These are phyloP conservation scores for Listronotus bonariensis DNA, from an alignment of 1,140 invertebrate species.

Conservation along the genomic window DNA sequence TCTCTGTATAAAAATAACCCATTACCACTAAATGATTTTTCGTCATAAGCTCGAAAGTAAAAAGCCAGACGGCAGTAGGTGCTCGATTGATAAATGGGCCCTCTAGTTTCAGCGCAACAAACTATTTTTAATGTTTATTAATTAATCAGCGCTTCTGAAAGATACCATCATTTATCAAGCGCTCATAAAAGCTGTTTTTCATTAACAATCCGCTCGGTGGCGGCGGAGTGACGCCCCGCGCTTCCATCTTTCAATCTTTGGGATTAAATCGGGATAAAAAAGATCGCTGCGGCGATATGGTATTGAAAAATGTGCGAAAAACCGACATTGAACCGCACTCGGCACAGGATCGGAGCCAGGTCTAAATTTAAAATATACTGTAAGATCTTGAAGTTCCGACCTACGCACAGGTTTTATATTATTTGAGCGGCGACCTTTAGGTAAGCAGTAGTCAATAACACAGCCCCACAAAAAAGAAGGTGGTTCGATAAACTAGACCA, in stretches of 20 bases:
- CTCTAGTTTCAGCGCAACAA: slow-evolving; percentile 35
- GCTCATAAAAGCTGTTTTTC: slow-evolving; percentile 43
- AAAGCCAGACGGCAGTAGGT: slow-evolving; percentile 22
- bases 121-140: slow-evolving; percentile 44
- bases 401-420: too few species aligned
- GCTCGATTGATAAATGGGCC: slow-evolving; percentile 33
- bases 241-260: slow-evolving; percentile 19
- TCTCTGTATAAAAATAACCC: background rate
- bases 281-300: slow-evolving; percentile 17
- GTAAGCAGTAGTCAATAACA: too few species aligned
- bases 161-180: slow-evolving; percentile 42
- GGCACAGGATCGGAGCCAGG: background rate
- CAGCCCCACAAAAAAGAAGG: too few species aligned
- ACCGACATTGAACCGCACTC: background rate
- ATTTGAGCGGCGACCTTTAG: too few species aligned
- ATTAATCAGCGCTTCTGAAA: slow-evolving; percentile 41
- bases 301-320: slow-evolving; percentile 19
- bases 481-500: too few species aligned
- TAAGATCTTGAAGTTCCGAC: too few species aligned
- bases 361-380: too few species aligned
- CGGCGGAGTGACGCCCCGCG: slow-evolving; percentile 6
- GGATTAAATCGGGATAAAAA: slow-evolving; percentile 31
- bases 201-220: slow-evolving; percentile 30
- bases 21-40: slow-evolving; percentile 8
- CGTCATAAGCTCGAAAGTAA: slow-evolving; percentile 4